Base-by-base conservation (phyloP, 1,140 invertebrate species). In the Pomacea maculata region DNA sequence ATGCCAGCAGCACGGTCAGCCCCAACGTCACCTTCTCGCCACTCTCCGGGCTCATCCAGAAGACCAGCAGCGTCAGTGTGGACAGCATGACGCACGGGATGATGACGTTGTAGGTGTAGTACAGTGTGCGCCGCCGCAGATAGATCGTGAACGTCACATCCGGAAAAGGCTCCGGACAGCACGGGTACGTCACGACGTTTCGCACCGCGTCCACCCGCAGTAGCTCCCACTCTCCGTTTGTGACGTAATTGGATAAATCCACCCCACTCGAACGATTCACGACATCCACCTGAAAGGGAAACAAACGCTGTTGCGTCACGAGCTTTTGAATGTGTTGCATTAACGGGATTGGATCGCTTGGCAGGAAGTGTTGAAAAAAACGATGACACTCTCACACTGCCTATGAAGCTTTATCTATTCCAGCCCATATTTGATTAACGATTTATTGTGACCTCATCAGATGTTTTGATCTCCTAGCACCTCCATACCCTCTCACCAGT, bases 191-290 rank as follows among this genome's bases (percentile, higher is more conserved):
- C 12, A 87, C 86, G 1, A 87, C 86, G 73, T 87, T 86, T 3
- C 85, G 70, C 15, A 83, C 70, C 29, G 85, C 83, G 61, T 87
- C 83, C 8, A 92, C 92, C 61, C 91, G 88, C 61, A 93, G 82
- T 45, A 94, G 86, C 70, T 93, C 92, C 93, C 94, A 94, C 87
- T 94, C 93, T 93, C 93, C 93, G 82, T 93, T 94, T 5, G 90
- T 89, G 11, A 94, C 92, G 83, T 93, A 94, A 80, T 94, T 94
- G 11, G 88, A 89, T 9, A 94, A 88, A 85, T 94, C 94, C 9
- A 94, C 91, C 54, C 92, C 90, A 1, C 89, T 85, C 9, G 92
- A 93, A 61, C 93, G 89, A 83, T 94, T 94, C 34, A 90, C 91
- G 7, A 94, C 91, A 84, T 94, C 92, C 14, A 94, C 92, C 90